A percentile compares a stretch with the other conserved stretches of the same genome.
Conservation (phyloP, 1,140 invertebrate genomes). For the Dermatophagoides farinae region DNA sequence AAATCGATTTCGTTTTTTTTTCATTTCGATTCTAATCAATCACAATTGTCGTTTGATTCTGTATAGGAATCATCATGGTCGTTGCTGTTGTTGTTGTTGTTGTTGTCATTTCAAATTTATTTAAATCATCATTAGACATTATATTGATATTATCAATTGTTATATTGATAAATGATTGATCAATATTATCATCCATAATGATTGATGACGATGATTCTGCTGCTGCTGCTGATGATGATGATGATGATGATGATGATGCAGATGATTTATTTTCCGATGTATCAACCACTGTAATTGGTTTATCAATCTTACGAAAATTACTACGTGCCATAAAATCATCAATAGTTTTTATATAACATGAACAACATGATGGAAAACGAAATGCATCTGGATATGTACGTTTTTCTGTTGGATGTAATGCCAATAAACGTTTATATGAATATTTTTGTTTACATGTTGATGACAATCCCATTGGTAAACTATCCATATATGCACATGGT, state of each 20-base stretch:
- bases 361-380: conserved; percentile 39
- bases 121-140: too few species aligned
- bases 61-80: too few species aligned
- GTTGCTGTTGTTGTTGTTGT: too few species aligned
- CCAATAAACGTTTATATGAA: conserved; percentile 33
- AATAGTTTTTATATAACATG: conserved; percentile 29
- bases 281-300: not conserved
- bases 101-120: too few species aligned
- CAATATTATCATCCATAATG: too few species aligned
- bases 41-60: too few species aligned
- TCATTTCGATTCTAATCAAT: too few species aligned
- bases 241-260: not conserved
- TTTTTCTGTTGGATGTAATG: conserved; percentile 28
- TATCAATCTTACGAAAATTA: conserved; percentile 2
- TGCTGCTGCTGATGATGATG: not conserved
- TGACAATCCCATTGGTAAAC: conserved; percentile 30
- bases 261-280: not conserved
- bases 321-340: not conserved
- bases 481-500: conserved; percentile 23
- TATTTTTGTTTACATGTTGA: conserved; percentile 40
- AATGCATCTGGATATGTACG: conserved; percentile 30
- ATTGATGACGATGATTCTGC: not conserved
- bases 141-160: too few species aligned
- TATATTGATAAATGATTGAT: too few species aligned
- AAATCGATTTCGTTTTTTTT: too few species aligned